phyloP scores from a whole-genome alignment of 2,888 invertebrate genomes.

The Athetis lepigone region DNA sequence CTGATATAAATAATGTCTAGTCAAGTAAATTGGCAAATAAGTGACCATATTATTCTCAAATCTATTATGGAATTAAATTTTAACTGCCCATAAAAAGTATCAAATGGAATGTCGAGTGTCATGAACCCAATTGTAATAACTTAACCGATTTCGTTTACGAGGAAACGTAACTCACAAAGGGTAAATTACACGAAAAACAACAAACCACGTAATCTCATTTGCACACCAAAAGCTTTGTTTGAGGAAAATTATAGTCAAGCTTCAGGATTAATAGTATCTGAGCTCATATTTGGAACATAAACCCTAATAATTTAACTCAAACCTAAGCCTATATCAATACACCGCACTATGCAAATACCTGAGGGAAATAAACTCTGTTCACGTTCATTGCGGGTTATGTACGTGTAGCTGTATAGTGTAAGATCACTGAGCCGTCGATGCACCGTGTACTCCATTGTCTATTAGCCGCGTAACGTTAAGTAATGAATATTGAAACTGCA shows the following conservation, averaged over 20 bases:
- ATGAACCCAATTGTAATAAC: no score
- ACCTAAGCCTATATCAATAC: conserved; percentile 40
- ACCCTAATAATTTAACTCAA: conserved; percentile 40
- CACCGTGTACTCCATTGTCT: conserved; percentile 58
- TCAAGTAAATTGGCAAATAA: no score
- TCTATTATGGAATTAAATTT: no score
- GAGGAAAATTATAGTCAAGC: conserved; percentile 15
- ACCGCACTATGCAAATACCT: conserved; percentile 39
- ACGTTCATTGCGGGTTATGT: conserved; percentile 36
- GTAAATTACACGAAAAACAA: neutral
- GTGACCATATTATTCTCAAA: no score
- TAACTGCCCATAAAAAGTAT: no score
- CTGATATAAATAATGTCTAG: no score
- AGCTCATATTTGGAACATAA: conserved; percentile 34
- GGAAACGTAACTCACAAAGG: neutral
- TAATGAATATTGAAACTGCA: conserved; percentile 68
- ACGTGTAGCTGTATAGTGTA: conserved; percentile 13
- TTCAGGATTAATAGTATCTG: conserved; percentile 10
- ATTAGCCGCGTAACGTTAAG: conserved; percentile 59
- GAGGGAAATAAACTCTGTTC: conserved; percentile 51
- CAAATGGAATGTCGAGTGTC: no score
- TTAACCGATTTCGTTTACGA: neutral
- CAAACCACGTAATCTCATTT: conserved; percentile 9
- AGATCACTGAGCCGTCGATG: conserved; percentile 50
- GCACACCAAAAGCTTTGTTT: neutral